Evolutionary conservation across 2,888 invertebrate genomes (phyloP), one percentile per base, ranked within the genome.

Genomic region (Pollenia angustigena): DNA sequence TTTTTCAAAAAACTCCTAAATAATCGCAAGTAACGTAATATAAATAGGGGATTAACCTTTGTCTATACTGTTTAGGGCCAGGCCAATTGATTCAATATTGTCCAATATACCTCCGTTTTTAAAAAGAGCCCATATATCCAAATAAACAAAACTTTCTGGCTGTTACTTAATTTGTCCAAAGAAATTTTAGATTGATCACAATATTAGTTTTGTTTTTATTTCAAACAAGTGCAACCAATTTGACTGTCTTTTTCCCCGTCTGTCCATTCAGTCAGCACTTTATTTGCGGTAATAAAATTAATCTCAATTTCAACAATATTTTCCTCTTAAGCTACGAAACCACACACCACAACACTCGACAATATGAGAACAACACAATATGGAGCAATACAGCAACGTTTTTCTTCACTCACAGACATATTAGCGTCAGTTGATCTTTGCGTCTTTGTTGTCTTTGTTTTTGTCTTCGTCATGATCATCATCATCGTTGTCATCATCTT

Each of bases 381-480:
- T 23, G 14, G 46, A 46, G 42, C 40, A 74, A 60, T 11, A 2
- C 7, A 48, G 48, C 2, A 48, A 16, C 12, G 12, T 18, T 10
- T 44, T 54, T 16, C 50, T 23, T 18, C 46, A 32, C 50, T 85
- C 23, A 40, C 85, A 85, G 82, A 85, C 85, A 82, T 69, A 79
- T 82, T 69, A 82, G 85, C 79, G 85, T 85, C 82, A 82, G 68
- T 75, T 18, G 52, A 75, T 68, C 42, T 50, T 81, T 42, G 9
- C 11, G 54, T 68, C 23, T 23, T 23, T 23, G 32, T 58, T 56
- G 9, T 58, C 8, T 7, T 74, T 62, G 32, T 32, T 52, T 60
- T 71, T 42, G 44, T 58, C n/a, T 16, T 58, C 52, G 7, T 68
- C 50, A 14, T 82, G 18, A 16, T 69, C 48, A 23, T 12, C 42